Evolutionary conservation across 2,888 invertebrate species (phyloP).

Genomic region (Prosapia bicincta): DNA sequence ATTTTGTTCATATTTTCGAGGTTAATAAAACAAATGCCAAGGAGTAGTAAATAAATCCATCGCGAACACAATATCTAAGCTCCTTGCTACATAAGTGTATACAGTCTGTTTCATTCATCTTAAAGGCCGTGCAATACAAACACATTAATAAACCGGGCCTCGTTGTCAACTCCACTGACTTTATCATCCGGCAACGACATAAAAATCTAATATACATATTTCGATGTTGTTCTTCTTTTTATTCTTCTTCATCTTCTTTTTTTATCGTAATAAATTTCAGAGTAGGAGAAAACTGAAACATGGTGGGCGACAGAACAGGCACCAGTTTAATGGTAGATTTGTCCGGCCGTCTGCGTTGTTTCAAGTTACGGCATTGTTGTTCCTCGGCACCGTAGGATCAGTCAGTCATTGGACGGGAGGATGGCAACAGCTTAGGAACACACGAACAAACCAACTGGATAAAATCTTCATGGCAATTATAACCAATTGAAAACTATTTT

Average conservation of each 20-base stretch:
- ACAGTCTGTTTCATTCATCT: not conserved
- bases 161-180: not conserved
- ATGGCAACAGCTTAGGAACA: no score
- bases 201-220: slow-evolving; percentile 33
- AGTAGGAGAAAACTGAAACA: not conserved
- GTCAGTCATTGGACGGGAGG: no score
- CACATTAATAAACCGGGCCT: not conserved
- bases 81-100: not conserved
- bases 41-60: not conserved
- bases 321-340: not conserved
- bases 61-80: not conserved
- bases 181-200: slow-evolving; percentile 24
- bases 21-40: not conserved
- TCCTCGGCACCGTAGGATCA: no score
- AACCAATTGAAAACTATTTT: no score
- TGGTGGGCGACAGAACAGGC: not conserved
- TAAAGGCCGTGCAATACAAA: not conserved
- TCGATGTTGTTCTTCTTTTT: not conserved
- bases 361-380: not conserved
- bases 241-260: not conserved
- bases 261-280: not conserved
- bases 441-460: no score
- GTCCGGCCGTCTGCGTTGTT: not conserved
- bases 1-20: not conserved
- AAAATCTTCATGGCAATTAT: no score